Conservation (phyloP, 1,140 invertebrate genomes). For the Globodera rostochiensis region DNA sequence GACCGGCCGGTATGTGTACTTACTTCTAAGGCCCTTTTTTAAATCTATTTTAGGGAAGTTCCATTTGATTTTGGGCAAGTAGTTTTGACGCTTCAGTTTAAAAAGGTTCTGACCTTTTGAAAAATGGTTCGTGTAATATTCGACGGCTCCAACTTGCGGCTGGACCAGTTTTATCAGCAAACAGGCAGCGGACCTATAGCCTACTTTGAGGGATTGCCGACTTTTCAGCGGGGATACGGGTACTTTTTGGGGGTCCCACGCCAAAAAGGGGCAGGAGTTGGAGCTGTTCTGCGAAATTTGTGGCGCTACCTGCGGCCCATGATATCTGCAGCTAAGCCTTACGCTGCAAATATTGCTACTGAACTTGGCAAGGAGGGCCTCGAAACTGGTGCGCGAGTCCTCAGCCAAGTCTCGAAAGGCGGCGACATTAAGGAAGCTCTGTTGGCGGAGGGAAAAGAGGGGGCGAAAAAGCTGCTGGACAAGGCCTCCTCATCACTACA, state of each 20-base stretch:
- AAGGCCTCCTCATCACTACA: not conserved
- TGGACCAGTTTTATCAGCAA: conserved; percentile 21
- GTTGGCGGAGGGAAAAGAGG: conserved; percentile 4
- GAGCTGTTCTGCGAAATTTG: conserved; percentile 7
- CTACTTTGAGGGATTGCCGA: not conserved
- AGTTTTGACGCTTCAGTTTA: not conserved
- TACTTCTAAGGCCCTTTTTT: no score
- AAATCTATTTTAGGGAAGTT: not conserved
- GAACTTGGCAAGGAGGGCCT: not conserved
- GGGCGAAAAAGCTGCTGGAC: not conserved
- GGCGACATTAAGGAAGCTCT: not conserved
- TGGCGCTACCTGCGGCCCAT: conserved; percentile 15
- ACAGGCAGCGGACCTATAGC: not conserved
- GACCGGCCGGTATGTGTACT: no score
- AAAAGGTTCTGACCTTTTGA: not conserved
- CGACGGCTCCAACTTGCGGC: conserved; percentile 2
- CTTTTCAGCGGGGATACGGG: conserved; percentile 20
- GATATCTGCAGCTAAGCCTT: not conserved
- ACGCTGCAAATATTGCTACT: not conserved
- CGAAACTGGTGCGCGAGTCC: not conserved
- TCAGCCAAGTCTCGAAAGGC: not conserved
- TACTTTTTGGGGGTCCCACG: not conserved
- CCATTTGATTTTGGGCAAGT: not conserved
- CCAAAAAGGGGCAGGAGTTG: conserved; percentile 15
- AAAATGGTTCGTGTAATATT: conserved; percentile 35